Conservation (phyloP, 1,140 invertebrate genomes). For the Pollicipes pollicipes region DNA sequence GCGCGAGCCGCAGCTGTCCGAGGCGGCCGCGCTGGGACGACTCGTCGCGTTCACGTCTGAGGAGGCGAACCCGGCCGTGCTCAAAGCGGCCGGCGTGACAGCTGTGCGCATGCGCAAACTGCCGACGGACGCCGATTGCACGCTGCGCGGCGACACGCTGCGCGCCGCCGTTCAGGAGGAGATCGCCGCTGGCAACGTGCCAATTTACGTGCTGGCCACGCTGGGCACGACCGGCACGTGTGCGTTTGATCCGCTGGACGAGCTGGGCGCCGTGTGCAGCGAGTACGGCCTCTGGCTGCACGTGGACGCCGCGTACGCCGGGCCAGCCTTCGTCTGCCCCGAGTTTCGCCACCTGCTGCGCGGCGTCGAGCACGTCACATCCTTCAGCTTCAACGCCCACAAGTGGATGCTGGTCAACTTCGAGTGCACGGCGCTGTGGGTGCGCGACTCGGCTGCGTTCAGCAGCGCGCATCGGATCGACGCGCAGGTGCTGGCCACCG, state of each 20-base stretch:
- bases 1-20: no score
- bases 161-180: slow-evolving; percentile 24
- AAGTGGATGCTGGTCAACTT: slow-evolving; percentile 93
- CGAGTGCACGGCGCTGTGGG: slow-evolving; percentile 50
- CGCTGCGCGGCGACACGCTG: slow-evolving; percentile 60
- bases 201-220: no score
- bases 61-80: slow-evolving; percentile 82
- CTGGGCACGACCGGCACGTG: not conserved
- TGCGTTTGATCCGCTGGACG: not conserved
- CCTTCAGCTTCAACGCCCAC: slow-evolving; percentile 88
- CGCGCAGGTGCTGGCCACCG: slow-evolving; percentile 56
- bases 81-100: slow-evolving; percentile 72
- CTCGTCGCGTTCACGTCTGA: no score
- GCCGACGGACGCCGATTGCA: slow-evolving; percentile 61
- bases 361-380: slow-evolving; percentile 70
- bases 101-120: slow-evolving; percentile 66
- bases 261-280: not conserved
- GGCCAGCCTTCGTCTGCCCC: slow-evolving; percentile 80
- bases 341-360: slow-evolving; percentile 74
- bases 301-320: slow-evolving; percentile 86
- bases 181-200: slow-evolving; percentile 17
- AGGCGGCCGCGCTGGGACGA: no score
- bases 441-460: slow-evolving; percentile 18
- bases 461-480: slow-evolving; percentile 84
- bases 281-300: slow-evolving; percentile 61